Conservation (phyloP, 2,797 vertebrate genomes). For the Enoplosus armatus region DNA sequence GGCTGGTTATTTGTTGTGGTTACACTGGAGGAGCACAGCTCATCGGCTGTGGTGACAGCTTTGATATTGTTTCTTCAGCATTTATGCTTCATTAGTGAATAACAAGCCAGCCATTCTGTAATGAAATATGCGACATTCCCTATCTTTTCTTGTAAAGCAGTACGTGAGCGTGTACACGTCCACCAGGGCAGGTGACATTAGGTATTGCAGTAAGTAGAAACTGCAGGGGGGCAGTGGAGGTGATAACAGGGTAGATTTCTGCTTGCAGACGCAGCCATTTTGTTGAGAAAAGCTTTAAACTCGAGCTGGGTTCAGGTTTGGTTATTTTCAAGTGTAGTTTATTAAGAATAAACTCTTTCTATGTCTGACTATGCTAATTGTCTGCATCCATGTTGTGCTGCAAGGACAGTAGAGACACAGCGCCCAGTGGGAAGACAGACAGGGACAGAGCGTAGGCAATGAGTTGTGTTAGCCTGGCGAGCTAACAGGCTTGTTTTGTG, state of each 20-base stretch:
- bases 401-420: not conserved
- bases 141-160: not conserved
- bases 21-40: not conserved
- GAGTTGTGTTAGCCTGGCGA: not conserved
- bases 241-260: not conserved
- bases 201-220: not conserved
- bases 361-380: not conserved
- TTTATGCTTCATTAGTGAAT: slow-evolving; percentile 2
- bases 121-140: slow-evolving; percentile 16
- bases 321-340: not conserved
- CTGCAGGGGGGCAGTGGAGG: not conserved
- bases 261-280: not conserved
- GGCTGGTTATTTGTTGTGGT: not conserved
- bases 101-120: rapidly evolving
- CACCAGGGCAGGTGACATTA: not conserved
- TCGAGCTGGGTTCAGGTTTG: not conserved
- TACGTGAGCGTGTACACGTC: slow-evolving; percentile 12
- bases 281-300: not conserved
- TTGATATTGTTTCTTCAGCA: not conserved
- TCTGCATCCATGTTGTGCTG: not conserved
- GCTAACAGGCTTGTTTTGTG: not conserved
- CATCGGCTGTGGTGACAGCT: not conserved
- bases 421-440: not conserved
- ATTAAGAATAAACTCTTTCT: not conserved
- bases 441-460: not conserved